Conservation (phyloP, 2,888 invertebrate genomes). For the Lydus trimaculatus region DNA sequence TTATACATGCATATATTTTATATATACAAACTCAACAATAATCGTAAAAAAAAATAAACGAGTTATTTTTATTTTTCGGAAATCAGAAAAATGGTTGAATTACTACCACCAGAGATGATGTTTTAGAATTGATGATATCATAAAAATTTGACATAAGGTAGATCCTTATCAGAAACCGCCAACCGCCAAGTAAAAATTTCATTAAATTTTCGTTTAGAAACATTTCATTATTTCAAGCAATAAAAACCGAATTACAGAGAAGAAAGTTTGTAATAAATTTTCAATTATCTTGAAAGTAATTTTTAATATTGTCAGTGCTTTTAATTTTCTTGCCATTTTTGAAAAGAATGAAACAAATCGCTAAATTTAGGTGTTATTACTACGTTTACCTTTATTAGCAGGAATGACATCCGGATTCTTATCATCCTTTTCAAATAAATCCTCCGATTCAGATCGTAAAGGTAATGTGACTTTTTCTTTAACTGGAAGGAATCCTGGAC, state of each 20-base stretch:
- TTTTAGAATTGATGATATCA: neutral
- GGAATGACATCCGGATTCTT: slow-evolving; percentile 90
- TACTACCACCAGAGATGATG: neutral
- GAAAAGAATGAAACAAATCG: neutral
- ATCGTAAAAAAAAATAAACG: neutral
- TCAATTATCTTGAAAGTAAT: neutral
- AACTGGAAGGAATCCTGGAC: slow-evolving; percentile 68
- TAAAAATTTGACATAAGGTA: neutral
- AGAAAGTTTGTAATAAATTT: neutral
- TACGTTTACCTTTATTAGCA: slow-evolving; percentile 78
- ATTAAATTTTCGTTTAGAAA: neutral
- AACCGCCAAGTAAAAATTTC: neutral
- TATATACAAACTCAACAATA: neutral
- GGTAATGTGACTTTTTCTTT: slow-evolving; percentile 75
- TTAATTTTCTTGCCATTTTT: neutral
- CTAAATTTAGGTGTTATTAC: neutral
- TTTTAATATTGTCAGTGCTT: neutral
- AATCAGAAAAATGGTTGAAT: neutral
- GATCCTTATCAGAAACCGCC: neutral
- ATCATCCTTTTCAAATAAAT: slow-evolving; percentile 80
- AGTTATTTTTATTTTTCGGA: neutral
- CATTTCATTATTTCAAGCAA: neutral
- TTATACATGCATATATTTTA: neutral
- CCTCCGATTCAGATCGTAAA: slow-evolving; percentile 69
- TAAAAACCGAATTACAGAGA: neutral